Evolutionary conservation across 2,113 vertebrate species (phyloP), one percentile per base, ranked within the genome.

Genomic region (Bettongia penicillata): DNA sequence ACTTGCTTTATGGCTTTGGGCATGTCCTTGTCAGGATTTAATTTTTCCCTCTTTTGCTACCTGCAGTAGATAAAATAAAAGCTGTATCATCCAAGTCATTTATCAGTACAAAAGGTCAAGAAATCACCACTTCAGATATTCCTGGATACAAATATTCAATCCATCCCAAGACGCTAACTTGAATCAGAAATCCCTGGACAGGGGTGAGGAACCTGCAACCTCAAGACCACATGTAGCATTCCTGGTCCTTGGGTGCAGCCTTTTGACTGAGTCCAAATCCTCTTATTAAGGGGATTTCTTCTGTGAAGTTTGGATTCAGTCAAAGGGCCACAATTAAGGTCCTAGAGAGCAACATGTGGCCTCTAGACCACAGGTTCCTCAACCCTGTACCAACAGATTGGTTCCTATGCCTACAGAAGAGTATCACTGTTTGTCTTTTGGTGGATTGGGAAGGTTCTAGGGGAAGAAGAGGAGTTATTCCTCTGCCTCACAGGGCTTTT

Each of bases 401-500:
- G 24, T 51, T 96, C 37, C 57, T 28, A 19, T 77, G 37, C 16
- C 37, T 77, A n/a, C 51, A 93, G 0, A 94, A 68, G 52, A 89
- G 28, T 3, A 31, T 91, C 49, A n/a, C 0, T 48, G 7, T 52
- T 23, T 51, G 51, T 51, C 23, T 51, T 94, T 92, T 68, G 77
- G 84, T 31, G 48, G 4, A 61, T 94, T 92, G 95, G 68, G 51
- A 91, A 90, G 61, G 25, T n/a, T 96, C 91, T 12, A 37, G 51
- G 28, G 14, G 51, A n/a, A 22, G 91, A 93, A 92, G 53, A 37
- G 53, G 53, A 51, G 49, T 93, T 96, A 47, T 53, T 49, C 93
- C 91, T 96, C 61, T 91, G 2, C 37, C n/a, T 96, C 48, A 19
- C 89, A 92, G 68, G 94, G 92, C 43, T 93, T 94, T 94, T 43